Evolutionary conservation across 2,888 invertebrate genomes (phyloP), one percentile per base, ranked within the genome.

Genomic region (Geotrupes spiniger): DNA sequence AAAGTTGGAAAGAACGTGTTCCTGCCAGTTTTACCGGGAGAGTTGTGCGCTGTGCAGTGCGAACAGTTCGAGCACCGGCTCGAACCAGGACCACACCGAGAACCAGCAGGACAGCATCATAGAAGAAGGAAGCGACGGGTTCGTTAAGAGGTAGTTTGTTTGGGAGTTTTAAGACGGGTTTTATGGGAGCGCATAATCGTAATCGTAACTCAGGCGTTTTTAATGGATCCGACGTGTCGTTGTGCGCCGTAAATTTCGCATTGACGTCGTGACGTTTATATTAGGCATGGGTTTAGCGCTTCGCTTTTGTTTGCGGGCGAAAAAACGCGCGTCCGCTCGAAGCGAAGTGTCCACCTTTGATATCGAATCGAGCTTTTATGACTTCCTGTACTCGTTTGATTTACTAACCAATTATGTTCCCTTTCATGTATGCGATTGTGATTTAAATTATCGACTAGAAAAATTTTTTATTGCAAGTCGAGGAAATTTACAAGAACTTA

Each of bases 1-100:
- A 72, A 78, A 69, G 50, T 49, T 72, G 63, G 74, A 68, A 66
- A 74, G 78, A 47, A 69, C 73, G 52, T 63, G 69, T 58, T 72
- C 72, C 28, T 72, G 71, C 54, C 73, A 72, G 59, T 73, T 67
- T 60, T 74, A 70, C 55, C 63, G 69, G 37, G 73, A 73, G 52
- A 68, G 63, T 52, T 69, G 72, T 56, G 61, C 64, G 31, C 55
- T 70, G 50, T 73, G 74, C 58, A 71, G 72, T 64, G 59, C 58
- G 10, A 59, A 56, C 36, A 71, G 71, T 58, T 69, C 70, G 8
- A 73, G 74, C 61, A 66, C 70, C 11, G 73, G 68, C 21, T 72
- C 72, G 10, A 72, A 70, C 60, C 72, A 69, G 49, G 74, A 74
- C 53, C 69, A 73, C 43, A 71, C 66, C 4, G 74, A 74, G 27